Evolutionary conservation across 2,888 invertebrate genomes (phyloP), one percentile per base, ranked within the genome.

Genomic region (Synergus umbraculus): DNA sequence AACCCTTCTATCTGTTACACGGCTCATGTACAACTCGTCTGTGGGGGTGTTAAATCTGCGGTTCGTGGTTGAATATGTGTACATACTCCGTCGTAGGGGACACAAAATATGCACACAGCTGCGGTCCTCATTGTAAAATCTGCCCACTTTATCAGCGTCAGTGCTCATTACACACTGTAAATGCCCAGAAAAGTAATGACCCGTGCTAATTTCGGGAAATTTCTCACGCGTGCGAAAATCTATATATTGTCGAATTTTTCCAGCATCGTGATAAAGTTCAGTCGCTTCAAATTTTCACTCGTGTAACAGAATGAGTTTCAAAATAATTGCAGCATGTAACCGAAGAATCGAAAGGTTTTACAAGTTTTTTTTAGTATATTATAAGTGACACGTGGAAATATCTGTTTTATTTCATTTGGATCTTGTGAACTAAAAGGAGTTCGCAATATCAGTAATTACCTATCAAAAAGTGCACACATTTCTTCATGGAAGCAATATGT

Each of bases 41-140:
- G n/a, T 54, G 54, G 13, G 79, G 79, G 78, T 76, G 80, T 83
- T 80, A 82, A 83, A 80, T 80, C 79, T 83, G 80, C 76, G 83
- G 78, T 77, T n/a, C 44, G 78, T 60, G 78, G 78, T 78, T 67
- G 78, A 80, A 77, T 78, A 80, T 80, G 81, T 79, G 69, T 79
- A 77, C 67, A 79, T 69, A 79, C 76, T 77, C 77, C 64, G 77
- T 79, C 64, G 44, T 37, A 54, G 29, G n/a, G 73, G 5, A 73
- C 37, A 54, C 37, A 73, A 54, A 73, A 73, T 73, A 37, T 73
- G 29, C 54, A 73, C 54, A 67, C 37, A 37, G 46, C 49, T 49
- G 15, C 49, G 46, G 15, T 49, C 37, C 37, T 80, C 81, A 78
- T 81, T 83, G 79, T 80, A 81, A 81, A 83, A 80, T 63, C 60